Conservation (phyloP, 2,888 invertebrate genomes). For the Troides aeacus region DNA sequence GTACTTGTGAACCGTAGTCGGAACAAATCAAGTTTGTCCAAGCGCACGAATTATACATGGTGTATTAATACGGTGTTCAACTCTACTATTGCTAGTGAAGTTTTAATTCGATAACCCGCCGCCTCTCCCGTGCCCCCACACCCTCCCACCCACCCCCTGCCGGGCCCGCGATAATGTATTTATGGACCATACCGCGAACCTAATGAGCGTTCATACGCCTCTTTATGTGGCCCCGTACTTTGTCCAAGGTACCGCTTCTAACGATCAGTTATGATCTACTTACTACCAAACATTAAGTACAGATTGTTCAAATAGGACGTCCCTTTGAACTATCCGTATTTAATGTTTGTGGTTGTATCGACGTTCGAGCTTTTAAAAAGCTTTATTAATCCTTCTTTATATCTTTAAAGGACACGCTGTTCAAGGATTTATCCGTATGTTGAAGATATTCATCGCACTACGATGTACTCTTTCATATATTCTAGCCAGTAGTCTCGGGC, state of each 20-base stretch:
- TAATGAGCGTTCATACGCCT: constrained; percentile 75
- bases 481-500: too few species aligned
- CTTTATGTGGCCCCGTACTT: constrained; percentile 60
- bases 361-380: neutral
- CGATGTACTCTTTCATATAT: too few species aligned
- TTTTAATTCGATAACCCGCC: constrained; percentile 77
- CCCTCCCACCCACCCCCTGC: constrained; percentile 36
- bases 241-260: constrained; percentile 39
- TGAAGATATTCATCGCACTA: too few species aligned
- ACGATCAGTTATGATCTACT: constrained; percentile 41
- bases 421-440: too few species aligned
- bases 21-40: constrained; percentile 66
- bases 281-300: constrained; percentile 24
- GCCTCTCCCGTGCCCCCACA: constrained; percentile 40
- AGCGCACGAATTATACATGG: constrained; percentile 77
- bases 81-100: constrained; percentile 79
- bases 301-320: too few species aligned
- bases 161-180: constrained; percentile 71
- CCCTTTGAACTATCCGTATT: neutral
- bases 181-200: constrained; percentile 76
- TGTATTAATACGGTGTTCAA: constrained; percentile 79
- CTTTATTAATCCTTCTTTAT: too few species aligned
- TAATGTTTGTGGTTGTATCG: neutral
- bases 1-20: constrained; percentile 36
- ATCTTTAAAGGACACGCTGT: too few species aligned